These are phyloP conservation scores for Hydropotes inermis DNA, from an alignment of 2,113 vertebrate species.

Conservation along the genomic window DNA sequence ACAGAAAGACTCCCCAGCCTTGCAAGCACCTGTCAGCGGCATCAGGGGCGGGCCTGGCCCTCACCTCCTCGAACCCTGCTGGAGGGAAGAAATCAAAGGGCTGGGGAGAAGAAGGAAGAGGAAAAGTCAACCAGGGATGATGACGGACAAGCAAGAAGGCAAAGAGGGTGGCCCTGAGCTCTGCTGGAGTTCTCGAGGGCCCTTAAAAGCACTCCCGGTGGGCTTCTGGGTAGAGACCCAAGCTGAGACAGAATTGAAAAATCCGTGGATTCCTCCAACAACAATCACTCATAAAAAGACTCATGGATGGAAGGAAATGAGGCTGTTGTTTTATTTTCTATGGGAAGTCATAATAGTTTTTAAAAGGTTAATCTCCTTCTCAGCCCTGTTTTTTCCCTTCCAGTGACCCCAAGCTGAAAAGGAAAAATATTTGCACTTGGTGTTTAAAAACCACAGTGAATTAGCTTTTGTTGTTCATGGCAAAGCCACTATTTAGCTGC, in stretches of 20 bases:
- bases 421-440: conserved; percentile 84
- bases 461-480: conserved; percentile 86
- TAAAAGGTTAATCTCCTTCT: conserved; percentile 77
- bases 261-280: conserved; percentile 58
- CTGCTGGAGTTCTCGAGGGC: conserved; percentile 21
- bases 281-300: conserved; percentile 58
- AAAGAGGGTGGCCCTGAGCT: conserved; percentile 39
- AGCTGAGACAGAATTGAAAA: conserved; percentile 55
- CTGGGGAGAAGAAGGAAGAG: not conserved
- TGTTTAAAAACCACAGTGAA: conserved; percentile 82
- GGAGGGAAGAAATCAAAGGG: not conserved
- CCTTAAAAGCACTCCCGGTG: conserved; percentile 48
- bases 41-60: conserved; percentile 47
- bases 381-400: conserved; percentile 80
- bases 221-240: conserved; percentile 48
- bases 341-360: conserved; percentile 83
- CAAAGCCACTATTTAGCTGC: conserved; percentile 82
- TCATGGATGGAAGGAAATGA: conserved; percentile 75
- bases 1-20: conserved; percentile 66
- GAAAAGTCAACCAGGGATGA: not conserved
- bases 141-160: not conserved
- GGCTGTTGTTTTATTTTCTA: conserved; percentile 81
- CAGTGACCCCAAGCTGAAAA: conserved; percentile 81
- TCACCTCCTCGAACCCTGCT: not conserved
- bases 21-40: conserved; percentile 55